These are phyloP conservation scores for Aphelocoma coerulescens DNA, from an alignment of 2,113 vertebrate genomes.

Conservation along the genomic window DNA sequence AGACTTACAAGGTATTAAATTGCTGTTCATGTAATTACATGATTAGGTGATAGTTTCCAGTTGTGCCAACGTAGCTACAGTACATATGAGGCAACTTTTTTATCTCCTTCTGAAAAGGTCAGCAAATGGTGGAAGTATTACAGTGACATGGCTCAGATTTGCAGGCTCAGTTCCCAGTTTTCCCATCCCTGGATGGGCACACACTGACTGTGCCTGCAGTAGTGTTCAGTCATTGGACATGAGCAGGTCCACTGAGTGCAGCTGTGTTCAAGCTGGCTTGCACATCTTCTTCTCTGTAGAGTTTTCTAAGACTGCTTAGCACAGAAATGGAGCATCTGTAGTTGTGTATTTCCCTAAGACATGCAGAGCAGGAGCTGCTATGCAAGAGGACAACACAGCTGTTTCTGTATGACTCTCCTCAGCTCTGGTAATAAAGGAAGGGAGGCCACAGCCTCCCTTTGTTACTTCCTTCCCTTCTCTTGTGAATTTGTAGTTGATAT, in stretches of 20 bases:
- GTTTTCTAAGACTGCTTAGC: neutral
- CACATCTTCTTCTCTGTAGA: neutral
- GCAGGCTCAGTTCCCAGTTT: neutral
- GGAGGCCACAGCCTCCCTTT: neutral
- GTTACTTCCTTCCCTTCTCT: neutral
- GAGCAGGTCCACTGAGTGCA: fast-evolving
- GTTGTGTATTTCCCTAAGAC: neutral
- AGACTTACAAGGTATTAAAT: constrained; percentile 11
- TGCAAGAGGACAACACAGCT: neutral
- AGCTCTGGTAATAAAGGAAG: neutral
- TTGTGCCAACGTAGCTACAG: neutral
- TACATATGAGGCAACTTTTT: neutral
- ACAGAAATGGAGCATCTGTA: neutral
- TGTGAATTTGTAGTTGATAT: neutral
- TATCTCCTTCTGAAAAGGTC: neutral
- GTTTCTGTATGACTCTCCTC: neutral
- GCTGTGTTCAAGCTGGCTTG: neutral
- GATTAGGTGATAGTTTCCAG: neutral
- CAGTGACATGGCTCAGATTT: neutral
- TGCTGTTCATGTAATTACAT: neutral
- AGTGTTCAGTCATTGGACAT: fast-evolving
- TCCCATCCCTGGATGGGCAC: neutral
- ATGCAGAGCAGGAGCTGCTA: neutral
- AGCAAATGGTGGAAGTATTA: neutral
- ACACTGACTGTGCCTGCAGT: neutral